Conservation (phyloP, 2,888 invertebrate species). For the Nomada flava region DNA sequence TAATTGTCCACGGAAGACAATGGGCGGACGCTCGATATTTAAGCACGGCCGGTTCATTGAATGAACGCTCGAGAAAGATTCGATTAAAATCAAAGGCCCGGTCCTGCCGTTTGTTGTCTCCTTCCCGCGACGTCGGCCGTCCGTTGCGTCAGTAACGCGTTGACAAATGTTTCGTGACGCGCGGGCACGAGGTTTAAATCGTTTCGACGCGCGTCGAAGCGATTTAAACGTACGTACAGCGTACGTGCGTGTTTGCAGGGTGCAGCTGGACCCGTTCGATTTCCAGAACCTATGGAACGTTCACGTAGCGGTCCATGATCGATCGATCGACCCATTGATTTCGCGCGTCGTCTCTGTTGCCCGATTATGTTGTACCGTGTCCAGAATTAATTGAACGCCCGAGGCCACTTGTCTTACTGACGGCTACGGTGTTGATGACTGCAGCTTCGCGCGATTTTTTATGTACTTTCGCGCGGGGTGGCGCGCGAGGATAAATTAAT, state of each 20-base stretch:
- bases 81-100: conserved; percentile 44
- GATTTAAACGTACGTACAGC: too few relatives aligned
- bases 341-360: conserved; percentile 23
- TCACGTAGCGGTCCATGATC: conserved; percentile 17
- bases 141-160: background rate
- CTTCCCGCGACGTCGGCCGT: background rate
- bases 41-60: conserved; percentile 25
- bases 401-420: background rate
- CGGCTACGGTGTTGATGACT: background rate
- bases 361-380: conserved; percentile 8
- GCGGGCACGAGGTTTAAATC: conserved; percentile 30
- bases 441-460: background rate
- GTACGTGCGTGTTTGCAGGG: too few relatives aligned
- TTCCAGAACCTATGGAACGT: conserved; percentile 10
- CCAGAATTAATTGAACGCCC: conserved; percentile 1
- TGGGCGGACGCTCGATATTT: conserved; percentile 30
- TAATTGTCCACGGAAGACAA: conserved; percentile 39
- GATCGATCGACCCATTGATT: conserved; percentile 46
- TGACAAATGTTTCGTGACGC: conserved; percentile 20
- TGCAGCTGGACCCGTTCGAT: conserved; percentile 34
- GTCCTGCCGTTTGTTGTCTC: background rate
- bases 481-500: too few relatives aligned
- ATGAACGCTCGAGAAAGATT: conserved; percentile 26
- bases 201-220: background rate
- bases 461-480: too few relatives aligned